These are phyloP conservation scores for Hydractinia echinata DNA, from an alignment of 30 jellyfish, hydroid and myxozoan genomes.

Conservation along the genomic window DNA sequence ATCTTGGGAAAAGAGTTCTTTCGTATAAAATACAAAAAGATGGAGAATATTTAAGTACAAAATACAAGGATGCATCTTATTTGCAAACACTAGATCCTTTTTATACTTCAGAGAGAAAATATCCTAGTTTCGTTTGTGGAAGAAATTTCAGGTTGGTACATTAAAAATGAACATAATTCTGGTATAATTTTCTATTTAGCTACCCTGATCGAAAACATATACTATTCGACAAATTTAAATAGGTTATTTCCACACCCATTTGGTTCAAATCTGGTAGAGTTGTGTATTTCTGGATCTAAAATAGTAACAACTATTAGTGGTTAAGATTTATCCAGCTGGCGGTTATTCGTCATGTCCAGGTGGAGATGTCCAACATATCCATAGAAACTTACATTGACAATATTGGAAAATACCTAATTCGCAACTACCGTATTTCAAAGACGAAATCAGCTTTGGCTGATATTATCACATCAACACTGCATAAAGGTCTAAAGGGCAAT, in stretches of 20 bases:
- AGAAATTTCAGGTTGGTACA: background rate
- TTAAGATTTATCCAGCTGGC: background rate
- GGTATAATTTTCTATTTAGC: background rate
- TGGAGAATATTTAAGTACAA: background rate
- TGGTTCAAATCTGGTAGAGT: background rate
- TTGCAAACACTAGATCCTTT: too few relatives aligned
- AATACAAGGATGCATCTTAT: too few relatives aligned
- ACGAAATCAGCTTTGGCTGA: background rate
- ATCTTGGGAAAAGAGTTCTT: background rate
- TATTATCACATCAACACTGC: too few relatives aligned
- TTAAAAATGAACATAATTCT: background rate
- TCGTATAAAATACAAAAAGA: background rate
- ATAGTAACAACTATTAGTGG: background rate
- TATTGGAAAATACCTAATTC: background rate
- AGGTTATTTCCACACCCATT: background rate
- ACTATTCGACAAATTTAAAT: background rate
- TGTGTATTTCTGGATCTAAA: constrained; percentile 6
- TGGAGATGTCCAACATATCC: too few relatives aligned
- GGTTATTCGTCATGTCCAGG: background rate
- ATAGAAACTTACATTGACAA: background rate
- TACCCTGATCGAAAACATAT: background rate
- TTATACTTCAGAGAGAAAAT: background rate
- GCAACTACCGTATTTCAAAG: background rate
- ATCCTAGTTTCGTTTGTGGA: background rate
- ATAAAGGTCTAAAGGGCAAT: too few relatives aligned